Evolutionary conservation across 2,797 vertebrate species (phyloP), one percentile per base, ranked within the genome.

Genomic region (Eulemur rubriventer): DNA sequence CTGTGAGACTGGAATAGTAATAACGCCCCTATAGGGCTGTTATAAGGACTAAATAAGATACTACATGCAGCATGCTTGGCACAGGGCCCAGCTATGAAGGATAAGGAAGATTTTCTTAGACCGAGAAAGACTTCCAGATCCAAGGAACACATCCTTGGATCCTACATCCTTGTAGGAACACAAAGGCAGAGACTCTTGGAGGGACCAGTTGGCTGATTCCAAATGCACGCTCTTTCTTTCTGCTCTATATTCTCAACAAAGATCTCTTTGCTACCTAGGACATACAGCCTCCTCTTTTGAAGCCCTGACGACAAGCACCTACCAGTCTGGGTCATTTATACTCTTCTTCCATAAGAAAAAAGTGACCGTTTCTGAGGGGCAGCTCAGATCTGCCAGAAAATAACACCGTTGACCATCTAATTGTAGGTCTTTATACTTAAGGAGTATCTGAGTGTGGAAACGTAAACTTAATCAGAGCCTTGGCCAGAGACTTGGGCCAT

Each of bases 371-470:
- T 35, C 76, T 13, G 52, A 95, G 43, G 43, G 38, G 52, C 8
- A 63, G 48, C 43, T 83, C 82, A 50, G 69, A 79, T 28, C 38
- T 89, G 48, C 76, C 89, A 75, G 72, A 86, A 89, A 76, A 50
- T 2, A 24, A 67, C 2, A 55, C 41, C 12, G 57, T 6, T 65
- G 81, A 79, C 80, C 33, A 16, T 61, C 73, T 89, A 52, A 82
- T 12, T 33, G 65, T 55, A 90, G 50, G 38, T 52, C 1, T 85
- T 63, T 41, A 18, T 16, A 82, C 65, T 30, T 89, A n/a, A 59
- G 12, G 38, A 63, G 38, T 46, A 38, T 59, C 17, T 50, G 28
- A 61, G 63, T 24, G 35, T 67, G 43, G 82, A 48, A 43, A 92
- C 26, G 79, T 28, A 14, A 6, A 33, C 43, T 73, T 26, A 35